Base-by-base conservation (phyloP, 2,888 invertebrate genomes). In the Drosophila cognata region DNA sequence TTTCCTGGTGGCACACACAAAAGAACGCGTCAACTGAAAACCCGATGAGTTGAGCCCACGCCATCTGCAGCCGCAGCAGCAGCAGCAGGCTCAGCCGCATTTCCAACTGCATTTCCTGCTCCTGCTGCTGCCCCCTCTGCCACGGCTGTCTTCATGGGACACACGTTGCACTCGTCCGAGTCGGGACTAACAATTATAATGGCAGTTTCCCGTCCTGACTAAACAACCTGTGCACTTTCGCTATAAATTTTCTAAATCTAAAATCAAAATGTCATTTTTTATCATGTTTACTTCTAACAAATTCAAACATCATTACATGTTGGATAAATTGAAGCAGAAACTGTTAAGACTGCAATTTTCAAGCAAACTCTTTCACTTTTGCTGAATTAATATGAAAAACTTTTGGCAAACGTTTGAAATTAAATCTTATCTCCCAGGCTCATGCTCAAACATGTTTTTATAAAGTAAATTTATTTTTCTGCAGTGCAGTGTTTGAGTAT, bases 131-230 rank as follows among this genome's bases (percentile, higher is more conserved):
- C 43, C 16, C 16, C 41, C 21, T 16, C 31, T 25, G 52, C 29
- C n/a, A 29, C n/a, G n/a, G 8, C 28, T n/a, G n/a, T 61, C 51
- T 48, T 46, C 51, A n/a, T 48, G 59, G 13, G 21, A 43, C 25
- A 50, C 80, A 77, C 64, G 77, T 73, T 53, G 64, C 64, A 64
- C 48, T 80, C 73, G 88, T 76, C 53, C 82, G 68, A 72, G 76
- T 65, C 63, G 60, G 65, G 74, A 65, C 73, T 66, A 28, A 77
- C 81, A 88, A 79, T 88, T 84, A 88, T 81, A 86, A 81, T 79
- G 81, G 83, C 83, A 72, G 76, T 76, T 74, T 77, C 65, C 66
- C 71, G 60, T 62, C 43, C 75, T 50, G 64, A 58, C 71, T 64
- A 61, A 58, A 46, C 59, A 65, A 52, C 21, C 51, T 35, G 59